Evolutionary conservation across 2,888 invertebrate species (phyloP), one percentile per base, ranked within the genome.

Genomic region (Epicampocera succincta): DNA sequence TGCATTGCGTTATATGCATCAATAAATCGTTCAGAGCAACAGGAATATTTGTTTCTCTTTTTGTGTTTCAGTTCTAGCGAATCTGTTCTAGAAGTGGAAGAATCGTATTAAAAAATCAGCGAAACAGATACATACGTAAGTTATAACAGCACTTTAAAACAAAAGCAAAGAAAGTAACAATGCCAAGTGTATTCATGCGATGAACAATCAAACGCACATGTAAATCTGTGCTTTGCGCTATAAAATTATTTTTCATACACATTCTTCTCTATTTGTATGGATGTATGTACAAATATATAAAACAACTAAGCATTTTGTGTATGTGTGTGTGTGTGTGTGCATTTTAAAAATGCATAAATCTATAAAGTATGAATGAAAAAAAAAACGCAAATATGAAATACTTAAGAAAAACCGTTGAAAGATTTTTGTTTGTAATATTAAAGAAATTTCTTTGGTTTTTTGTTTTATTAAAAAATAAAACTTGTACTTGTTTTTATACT

Each of bases 21-120:
- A 80, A 83, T 83, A 80, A 83, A 83, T 83, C 83, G 83, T 83
- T 83, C 80, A 73, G 68, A 76, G 80, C 80, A 80, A 76, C 69
- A 80, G 76, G 73, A 83, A 76, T 72, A 72, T 8, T 38, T 44
- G 17, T 63, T 65, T 56, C 13, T 60, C 48, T 25, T 17, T 3
- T 21, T n/a, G 0, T 15, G 1, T 68, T 6, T 13, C 19, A 44
- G 52, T 73, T 58, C 54, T 54, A 61, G 54, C 25, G 66, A 73
- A 77, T 77, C 42, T 65, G 25, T 46, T 66, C 33, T 44, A 54
- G 44, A 40, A 68, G 66, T 46, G 48, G 52, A 1, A 65, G 21
- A 61, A 29, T 52, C 15, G 15, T 19, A 56, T 42, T 50, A 46
- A 63, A 50, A 72, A 38, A n/a, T n/a, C 12, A 56, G 21, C 56